Base-by-base conservation (phyloP, 2,888 invertebrate species). In the Corbicula japonica region DNA sequence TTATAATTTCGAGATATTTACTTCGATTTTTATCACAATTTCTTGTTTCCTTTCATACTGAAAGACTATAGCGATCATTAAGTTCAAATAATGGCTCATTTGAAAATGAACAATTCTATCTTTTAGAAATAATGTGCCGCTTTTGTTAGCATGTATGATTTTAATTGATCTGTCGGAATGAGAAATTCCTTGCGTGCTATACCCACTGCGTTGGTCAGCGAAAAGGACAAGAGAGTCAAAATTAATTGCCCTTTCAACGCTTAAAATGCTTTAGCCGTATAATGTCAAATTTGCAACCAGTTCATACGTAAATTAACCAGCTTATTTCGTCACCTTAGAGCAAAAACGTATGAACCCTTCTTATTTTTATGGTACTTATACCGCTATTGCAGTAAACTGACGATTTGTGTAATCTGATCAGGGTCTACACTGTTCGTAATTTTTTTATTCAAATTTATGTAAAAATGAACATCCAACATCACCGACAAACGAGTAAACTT, bases 1-100 rank as follows among this genome's bases (percentile, higher is more conserved):
- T 58, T 58, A 58, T 58, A 58, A 58, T 58, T 58, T 58, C 58
- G 35, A 34, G 58, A 58, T 58, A 35, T 58, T 58, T 58, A 2
- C 58, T n/a, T 35, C 35, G 58, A 58, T 58, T 58, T 54, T 58
- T 58, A 58, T 58, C 58, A 35, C 58, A 23, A 35, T 58, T 28
- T 28, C 35, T 35, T 58, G 35, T 35, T 58, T 58, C 35, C 34
- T 35, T 58, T 58, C 58, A 6, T 58, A 35, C 35, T 21, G 21
- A 30, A 35, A 58, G 32, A 58, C 12, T 15, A 58, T 58, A 18
- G 26, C 23, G 21, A 58, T 35, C 34, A 58, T 34, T 58, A 58
- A 21, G 58, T 58, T 26, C 21, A 58, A 58, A 58, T 58, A 58
- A 58, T 28, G 30, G 58, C 35, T 8, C 28, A 58, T 58, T 58